Evolutionary conservation across 92 coral and sea anemone species (phyloP).

Genomic region (Siderastrea siderea): DNA sequence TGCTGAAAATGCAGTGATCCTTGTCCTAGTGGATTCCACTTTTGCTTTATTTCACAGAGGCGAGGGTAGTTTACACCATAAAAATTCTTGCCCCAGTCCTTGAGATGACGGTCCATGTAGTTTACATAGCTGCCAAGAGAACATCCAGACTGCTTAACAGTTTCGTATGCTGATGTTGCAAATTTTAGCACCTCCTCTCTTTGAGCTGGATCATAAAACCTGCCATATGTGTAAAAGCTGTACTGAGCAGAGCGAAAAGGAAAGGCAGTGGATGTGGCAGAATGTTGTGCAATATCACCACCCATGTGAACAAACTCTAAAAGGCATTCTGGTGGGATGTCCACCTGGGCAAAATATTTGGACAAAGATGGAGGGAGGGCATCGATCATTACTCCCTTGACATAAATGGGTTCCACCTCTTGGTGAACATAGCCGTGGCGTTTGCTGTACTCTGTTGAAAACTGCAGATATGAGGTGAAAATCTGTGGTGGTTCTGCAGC

Average conservation of each 20-base stretch:
- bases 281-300: conserved; percentile 77
- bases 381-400: conserved; percentile 84
- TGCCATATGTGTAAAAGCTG: conserved; percentile 82
- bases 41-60: conserved; percentile 78
- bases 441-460: conserved; percentile 84
- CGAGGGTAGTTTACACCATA: conserved; percentile 83
- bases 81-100: conserved; percentile 78
- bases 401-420: conserved; percentile 89
- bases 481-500: conserved; percentile 29
- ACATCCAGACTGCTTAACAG: conserved; percentile 71
- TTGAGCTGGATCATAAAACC: conserved; percentile 64
- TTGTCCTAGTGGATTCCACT: conserved; percentile 86
- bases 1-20: conserved; percentile 90
- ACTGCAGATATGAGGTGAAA: conserved; percentile 74
- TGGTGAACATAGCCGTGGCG: conserved; percentile 93
- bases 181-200: conserved; percentile 69
- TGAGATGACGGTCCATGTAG: conserved; percentile 83
- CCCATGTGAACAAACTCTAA: conserved; percentile 93
- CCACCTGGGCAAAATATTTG: conserved; percentile 68
- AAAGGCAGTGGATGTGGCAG: conserved; percentile 67
- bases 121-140: conserved; percentile 88
- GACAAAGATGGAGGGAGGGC: conserved; percentile 71
- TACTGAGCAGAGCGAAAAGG: conserved; percentile 76
- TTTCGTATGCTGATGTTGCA: conserved; percentile 83
- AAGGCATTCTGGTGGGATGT: conserved; percentile 81